Evolutionary conservation across 2,113 vertebrate species (phyloP).

Genomic region (Prunella fulvescens): DNA sequence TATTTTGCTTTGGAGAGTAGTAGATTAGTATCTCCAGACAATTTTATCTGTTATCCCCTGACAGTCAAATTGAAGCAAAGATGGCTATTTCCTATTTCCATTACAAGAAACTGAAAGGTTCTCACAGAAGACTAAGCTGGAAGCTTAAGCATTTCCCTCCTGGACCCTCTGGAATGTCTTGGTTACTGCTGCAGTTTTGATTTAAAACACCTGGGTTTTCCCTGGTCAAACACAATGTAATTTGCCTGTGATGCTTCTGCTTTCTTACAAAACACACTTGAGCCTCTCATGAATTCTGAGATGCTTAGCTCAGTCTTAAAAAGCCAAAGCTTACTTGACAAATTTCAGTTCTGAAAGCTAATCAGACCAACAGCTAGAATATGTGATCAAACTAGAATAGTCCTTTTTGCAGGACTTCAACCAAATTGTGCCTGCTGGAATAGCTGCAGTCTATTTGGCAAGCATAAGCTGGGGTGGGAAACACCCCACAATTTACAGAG

Average conservation of each 20-base stretch:
- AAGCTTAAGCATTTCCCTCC: conserved; percentile 24
- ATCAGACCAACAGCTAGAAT: neutral
- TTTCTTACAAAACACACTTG: neutral
- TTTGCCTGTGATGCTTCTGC: neutral
- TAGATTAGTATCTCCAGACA: neutral
- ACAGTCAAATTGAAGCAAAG: neutral
- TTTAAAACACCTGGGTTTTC: conserved; percentile 34
- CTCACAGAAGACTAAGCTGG: neutral
- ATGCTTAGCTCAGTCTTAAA: neutral
- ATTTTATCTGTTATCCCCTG: neutral
- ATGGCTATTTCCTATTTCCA: neutral
- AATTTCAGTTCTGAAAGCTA: neutral
- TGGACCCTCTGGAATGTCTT: neutral
- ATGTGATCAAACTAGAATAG: neutral
- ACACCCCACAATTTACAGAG: neutral
- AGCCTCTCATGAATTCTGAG: neutral
- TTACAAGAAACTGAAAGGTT: neutral
- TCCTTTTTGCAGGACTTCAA: neutral
- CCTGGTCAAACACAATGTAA: neutral
- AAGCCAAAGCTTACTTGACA: neutral
- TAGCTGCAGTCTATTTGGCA: neutral
- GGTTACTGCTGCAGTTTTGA: neutral
- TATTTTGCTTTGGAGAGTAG: conserved; percentile 5
- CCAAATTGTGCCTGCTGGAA: neutral
- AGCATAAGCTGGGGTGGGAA: neutral